A percentile compares a stretch with the other conserved stretches of the same genome.
These are phyloP conservation scores for Sycophila sp. DNA, from an alignment of 1,140 invertebrate genomes.

Conservation along the genomic window DNA sequence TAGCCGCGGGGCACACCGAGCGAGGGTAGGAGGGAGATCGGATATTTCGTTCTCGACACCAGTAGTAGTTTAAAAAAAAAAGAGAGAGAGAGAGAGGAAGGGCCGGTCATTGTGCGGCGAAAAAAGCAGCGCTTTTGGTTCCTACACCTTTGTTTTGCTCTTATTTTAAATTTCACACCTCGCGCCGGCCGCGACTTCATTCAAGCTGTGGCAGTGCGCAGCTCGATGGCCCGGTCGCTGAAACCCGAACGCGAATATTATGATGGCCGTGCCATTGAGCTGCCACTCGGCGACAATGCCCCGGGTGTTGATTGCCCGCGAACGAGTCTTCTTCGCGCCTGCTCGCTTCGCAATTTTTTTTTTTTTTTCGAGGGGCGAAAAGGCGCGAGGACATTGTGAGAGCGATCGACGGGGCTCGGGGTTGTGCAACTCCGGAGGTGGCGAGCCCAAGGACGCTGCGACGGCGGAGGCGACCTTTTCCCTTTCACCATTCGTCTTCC, in stretches of 20 bases:
- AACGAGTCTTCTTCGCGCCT: constrained; percentile 10
- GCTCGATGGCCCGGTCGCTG: constrained; percentile 47
- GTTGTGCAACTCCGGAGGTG: neutral
- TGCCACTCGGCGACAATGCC: constrained; percentile 27
- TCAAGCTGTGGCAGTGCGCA: constrained; percentile 57
- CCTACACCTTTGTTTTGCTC: neutral
- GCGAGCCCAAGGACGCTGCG: neutral
- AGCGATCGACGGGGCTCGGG: neutral
- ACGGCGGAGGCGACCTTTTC: neutral
- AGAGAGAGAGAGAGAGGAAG: no score
- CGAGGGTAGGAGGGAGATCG: no score
- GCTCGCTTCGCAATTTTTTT: neutral
- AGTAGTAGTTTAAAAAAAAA: no score
- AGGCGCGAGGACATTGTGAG: constrained; percentile 1
- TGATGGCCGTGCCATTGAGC: constrained; percentile 31
- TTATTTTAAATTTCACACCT: constrained; percentile 35
- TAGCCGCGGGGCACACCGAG: no score
- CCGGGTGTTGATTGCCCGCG: constrained; percentile 15
- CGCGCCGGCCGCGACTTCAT: constrained; percentile 47
- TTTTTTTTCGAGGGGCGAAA: neutral
- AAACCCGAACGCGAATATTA: constrained; percentile 32
- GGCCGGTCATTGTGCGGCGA: no score
- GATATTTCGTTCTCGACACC: neutral
- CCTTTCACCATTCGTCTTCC: neutral
- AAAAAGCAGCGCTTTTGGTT: no score